Evolutionary conservation across 2,797 vertebrate species (phyloP).

Genomic region (Tangara arthus): DNA sequence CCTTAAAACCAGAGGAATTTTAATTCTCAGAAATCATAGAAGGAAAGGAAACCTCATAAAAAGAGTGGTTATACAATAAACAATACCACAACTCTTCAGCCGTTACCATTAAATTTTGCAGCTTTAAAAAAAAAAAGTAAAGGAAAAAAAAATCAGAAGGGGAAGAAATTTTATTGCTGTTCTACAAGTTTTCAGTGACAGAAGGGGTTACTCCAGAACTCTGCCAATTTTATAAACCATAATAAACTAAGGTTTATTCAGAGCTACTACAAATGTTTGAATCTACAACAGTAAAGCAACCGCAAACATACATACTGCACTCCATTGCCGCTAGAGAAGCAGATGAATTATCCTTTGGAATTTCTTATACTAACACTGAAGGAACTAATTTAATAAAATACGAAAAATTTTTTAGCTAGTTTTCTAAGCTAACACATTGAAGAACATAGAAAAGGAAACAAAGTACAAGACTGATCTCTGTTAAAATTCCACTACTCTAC

Average conservation of each 20-base stretch:
- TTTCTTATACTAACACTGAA: background rate
- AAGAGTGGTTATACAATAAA: background rate
- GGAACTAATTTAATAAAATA: background rate
- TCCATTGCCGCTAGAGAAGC: background rate
- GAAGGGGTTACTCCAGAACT: background rate
- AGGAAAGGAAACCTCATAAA: background rate
- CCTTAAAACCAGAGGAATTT: background rate
- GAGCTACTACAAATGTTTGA: background rate
- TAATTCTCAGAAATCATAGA: background rate
- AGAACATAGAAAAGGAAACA: background rate
- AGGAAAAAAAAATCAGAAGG: background rate
- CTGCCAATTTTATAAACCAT: background rate
- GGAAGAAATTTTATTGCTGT: background rate
- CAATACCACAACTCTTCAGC: background rate
- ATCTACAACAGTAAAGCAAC: background rate
- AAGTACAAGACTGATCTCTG: background rate
- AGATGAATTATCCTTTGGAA: background rate
- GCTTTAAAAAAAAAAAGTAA: background rate
- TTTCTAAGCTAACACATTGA: background rate
- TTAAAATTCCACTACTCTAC: background rate
- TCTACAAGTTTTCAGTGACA: background rate
- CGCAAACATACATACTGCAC: background rate
- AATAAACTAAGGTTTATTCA: background rate
- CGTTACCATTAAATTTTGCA: background rate
- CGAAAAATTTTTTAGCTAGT: background rate